These are phyloP conservation scores for Dasysyrphus tricinctus DNA, from an alignment of 2,888 invertebrate species.

Conservation along the genomic window DNA sequence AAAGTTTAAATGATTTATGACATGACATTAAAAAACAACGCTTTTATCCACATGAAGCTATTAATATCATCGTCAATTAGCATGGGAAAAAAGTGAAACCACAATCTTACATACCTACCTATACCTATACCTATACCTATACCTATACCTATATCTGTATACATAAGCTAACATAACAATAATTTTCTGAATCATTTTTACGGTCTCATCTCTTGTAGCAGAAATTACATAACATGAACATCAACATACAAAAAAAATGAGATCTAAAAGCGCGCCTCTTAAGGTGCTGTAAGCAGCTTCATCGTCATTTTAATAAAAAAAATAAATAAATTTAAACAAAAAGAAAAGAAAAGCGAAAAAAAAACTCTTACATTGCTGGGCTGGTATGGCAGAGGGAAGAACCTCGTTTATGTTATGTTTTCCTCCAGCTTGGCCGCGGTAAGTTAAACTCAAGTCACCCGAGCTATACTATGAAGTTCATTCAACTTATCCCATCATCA, in stretches of 20 bases:
- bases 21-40: constrained; percentile 3
- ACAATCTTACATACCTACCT: constrained; percentile 14
- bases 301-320: not conserved
- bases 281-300: constrained; percentile 34
- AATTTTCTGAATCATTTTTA: constrained; percentile 31
- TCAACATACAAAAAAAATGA: constrained; percentile 18
- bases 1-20: constrained; percentile 42
- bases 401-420: constrained; percentile 49
- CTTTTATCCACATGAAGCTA: constrained; percentile 42
- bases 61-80: constrained; percentile 53
- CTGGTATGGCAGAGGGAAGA: constrained; percentile 15
- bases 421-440: constrained; percentile 47
- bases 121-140: too few species aligned
- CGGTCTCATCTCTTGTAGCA: constrained; percentile 2
- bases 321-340: not conserved
- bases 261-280: constrained; percentile 46
- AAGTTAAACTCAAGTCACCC: constrained; percentile 61
- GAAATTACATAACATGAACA: constrained; percentile 53
- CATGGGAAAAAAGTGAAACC: constrained; percentile 71
- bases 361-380: constrained; percentile 58
- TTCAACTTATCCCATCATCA: constrained; percentile 48
- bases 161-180: constrained; percentile 2
- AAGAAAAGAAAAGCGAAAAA: constrained; percentile 28
- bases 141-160: not conserved
- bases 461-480: constrained; percentile 51